Conservation (phyloP, 2,113 vertebrate species). For the Centropus bengalensis region DNA sequence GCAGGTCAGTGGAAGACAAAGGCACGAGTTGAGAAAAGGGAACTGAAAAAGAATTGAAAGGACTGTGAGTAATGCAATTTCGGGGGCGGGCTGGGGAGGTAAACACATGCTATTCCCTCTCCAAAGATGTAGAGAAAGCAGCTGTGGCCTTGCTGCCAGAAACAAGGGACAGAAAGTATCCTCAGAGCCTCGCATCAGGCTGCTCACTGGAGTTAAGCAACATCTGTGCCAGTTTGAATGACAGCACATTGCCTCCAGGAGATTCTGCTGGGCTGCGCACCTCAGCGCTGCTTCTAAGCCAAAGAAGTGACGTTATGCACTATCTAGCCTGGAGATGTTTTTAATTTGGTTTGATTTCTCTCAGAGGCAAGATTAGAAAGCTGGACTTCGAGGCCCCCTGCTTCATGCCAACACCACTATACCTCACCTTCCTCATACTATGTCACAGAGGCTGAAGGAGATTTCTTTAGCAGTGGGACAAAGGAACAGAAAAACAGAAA, state of each 20-base stretch:
- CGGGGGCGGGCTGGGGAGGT: background rate
- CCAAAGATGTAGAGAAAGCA: background rate
- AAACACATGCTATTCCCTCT: background rate
- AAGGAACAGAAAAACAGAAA: conserved; percentile 19
- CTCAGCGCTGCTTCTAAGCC: conserved; percentile 16
- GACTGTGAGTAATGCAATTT: background rate
- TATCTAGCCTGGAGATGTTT: background rate
- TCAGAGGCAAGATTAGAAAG: conserved; percentile 8
- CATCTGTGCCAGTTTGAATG: background rate
- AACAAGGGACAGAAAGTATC: background rate
- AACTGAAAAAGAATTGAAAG: background rate
- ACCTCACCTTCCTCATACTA: background rate
- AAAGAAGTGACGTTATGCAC: background rate
- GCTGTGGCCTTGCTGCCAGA: background rate
- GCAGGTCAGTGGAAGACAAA: background rate
- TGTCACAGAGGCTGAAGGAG: background rate
- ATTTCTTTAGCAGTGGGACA: background rate
- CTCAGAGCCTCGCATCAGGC: background rate
- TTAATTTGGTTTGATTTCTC: conserved; percentile 44
- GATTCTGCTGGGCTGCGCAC: conserved; percentile 20
- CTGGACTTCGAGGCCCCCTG: background rate
- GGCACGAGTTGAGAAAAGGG: background rate
- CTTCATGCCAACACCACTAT: background rate
- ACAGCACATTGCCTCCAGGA: conserved; percentile 31
- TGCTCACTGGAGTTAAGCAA: background rate